Evolutionary conservation across 2,888 invertebrate genomes (phyloP).

Genomic region (Vesta saturnalis): DNA sequence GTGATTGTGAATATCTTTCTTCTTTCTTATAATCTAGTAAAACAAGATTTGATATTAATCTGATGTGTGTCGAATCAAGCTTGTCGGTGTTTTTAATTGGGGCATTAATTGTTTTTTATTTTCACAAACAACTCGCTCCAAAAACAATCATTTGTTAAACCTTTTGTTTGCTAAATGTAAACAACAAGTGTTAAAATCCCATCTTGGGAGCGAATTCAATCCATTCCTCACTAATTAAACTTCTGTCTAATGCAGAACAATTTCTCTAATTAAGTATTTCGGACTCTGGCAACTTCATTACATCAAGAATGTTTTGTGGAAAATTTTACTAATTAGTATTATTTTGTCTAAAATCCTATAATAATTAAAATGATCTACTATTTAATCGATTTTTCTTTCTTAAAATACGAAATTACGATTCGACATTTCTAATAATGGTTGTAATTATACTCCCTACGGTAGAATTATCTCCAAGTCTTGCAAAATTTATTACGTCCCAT

Average conservation of each 20-base stretch:
- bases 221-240: constrained; percentile 51
- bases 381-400: no score
- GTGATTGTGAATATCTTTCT: no score
- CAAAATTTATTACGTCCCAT: not conserved
- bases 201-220: constrained; percentile 34
- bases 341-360: not conserved
- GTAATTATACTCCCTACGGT: not conserved
- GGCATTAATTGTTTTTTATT: not conserved
- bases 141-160: not conserved
- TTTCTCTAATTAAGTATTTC: constrained; percentile 52
- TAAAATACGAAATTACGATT: no score
- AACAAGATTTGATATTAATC: no score
- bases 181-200: constrained; percentile 34
- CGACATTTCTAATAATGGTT: not conserved
- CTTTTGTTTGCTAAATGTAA: constrained; percentile 22
- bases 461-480: not conserved
- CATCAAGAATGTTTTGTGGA: constrained; percentile 45
- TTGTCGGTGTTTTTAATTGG: not conserved
- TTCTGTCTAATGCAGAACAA: constrained; percentile 55
- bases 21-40: no score
- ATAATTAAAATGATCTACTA: no score
- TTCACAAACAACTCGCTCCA: not conserved
- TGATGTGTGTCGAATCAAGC: not conserved
- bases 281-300: constrained; percentile 54
- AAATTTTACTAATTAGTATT: not conserved